Conservation (phyloP, 2,113 vertebrate species). For the Coracopsis vasa region DNA sequence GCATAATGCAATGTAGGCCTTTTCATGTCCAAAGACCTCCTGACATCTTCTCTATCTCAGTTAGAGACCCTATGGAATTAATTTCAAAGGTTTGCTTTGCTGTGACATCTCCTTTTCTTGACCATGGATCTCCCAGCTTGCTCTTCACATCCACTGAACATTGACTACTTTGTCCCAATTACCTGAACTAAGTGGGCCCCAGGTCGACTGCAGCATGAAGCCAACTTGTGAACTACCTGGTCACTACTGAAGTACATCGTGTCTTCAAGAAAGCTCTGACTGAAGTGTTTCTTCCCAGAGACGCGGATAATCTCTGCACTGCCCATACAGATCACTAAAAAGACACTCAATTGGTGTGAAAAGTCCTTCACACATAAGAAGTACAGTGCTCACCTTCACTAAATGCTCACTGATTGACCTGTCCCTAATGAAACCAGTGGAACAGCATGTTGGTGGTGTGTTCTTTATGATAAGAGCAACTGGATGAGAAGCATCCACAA, state of each 20-base stretch:
- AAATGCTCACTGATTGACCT: not conserved
- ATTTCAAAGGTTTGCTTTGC: not conserved
- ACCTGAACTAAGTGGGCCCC: not conserved
- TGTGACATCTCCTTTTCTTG: not conserved
- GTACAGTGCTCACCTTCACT: not conserved
- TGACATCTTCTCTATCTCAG: not conserved
- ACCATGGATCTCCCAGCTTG: not conserved
- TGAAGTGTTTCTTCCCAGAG: not conserved
- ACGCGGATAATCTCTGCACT: not conserved
- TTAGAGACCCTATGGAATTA: not conserved
- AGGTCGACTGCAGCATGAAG: not conserved
- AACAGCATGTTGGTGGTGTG: fast-evolving
- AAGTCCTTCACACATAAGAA: not conserved
- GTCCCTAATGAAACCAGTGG: not conserved
- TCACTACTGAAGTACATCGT: not conserved
- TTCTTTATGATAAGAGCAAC: not conserved
- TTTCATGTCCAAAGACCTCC: not conserved
- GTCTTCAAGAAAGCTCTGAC: not conserved
- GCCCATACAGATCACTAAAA: not conserved
- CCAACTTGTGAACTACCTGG: not conserved
- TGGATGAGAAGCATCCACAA: not conserved
- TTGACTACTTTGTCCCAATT: not conserved
- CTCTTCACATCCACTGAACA: not conserved
- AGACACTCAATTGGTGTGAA: not conserved
- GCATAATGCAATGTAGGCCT: not conserved